phyloP scores from a whole-genome alignment of 2,888 invertebrate species.

The Dasypogon diadema region DNA sequence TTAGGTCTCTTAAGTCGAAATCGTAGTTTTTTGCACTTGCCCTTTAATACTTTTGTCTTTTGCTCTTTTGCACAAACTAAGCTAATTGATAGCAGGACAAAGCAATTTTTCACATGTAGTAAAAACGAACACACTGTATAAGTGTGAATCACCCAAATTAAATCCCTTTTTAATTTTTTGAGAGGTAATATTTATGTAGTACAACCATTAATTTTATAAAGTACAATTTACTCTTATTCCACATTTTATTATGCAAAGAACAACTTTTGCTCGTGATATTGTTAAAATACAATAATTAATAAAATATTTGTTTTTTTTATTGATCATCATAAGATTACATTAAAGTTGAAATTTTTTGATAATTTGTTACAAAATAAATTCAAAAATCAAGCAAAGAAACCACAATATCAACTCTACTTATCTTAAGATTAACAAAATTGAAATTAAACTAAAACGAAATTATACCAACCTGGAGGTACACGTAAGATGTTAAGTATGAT shows the following conservation, averaged over 20 bases:
- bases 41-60: too few relatives aligned
- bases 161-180: too few relatives aligned
- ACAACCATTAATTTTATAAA: too few relatives aligned
- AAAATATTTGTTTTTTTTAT: not conserved
- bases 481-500: constrained; percentile 23
- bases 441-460: constrained; percentile 21
- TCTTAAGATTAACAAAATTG: constrained; percentile 18
- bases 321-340: not conserved
- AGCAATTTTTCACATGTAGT: too few relatives aligned
- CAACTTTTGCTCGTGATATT: not conserved
- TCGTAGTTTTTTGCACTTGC: too few relatives aligned
- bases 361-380: constrained; percentile 11
- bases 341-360: not conserved
- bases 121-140: too few relatives aligned
- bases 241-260: constrained; percentile 36
- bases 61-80: too few relatives aligned
- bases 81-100: too few relatives aligned
- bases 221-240: too few relatives aligned
- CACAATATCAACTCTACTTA: constrained; percentile 14
- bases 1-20: too few relatives aligned
- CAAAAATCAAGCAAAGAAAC: constrained; percentile 14
- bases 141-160: too few relatives aligned
- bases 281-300: constrained; percentile 16
- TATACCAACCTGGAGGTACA: constrained; percentile 37
- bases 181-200: too few relatives aligned